phyloP scores from a whole-genome alignment of 2,113 vertebrate genomes.

The Labeo catla region DNA sequence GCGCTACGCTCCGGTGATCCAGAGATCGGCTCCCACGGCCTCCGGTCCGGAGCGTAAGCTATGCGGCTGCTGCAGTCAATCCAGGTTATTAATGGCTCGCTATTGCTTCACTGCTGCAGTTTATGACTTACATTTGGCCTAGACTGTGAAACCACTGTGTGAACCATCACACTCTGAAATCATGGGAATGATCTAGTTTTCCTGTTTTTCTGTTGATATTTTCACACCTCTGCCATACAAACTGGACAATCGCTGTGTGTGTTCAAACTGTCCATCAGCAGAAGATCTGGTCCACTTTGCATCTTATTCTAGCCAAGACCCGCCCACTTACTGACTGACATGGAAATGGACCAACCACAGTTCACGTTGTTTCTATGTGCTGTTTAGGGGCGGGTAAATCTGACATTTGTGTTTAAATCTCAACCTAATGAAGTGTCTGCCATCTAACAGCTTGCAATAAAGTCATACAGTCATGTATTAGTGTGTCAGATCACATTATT shows the following conservation, averaged over 20 bases:
- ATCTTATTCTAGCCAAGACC: neutral
- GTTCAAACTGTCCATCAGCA: neutral
- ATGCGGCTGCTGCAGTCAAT: slow-evolving; percentile 8
- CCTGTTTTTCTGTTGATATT: neutral
- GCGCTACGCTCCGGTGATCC: no score
- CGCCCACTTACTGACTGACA: neutral
- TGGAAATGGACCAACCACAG: neutral
- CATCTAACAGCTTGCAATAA: neutral
- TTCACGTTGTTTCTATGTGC: neutral
- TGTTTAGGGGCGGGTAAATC: neutral
- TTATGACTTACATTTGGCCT: no score
- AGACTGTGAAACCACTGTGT: neutral
- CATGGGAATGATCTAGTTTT: neutral
- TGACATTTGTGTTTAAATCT: neutral
- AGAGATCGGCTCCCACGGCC: slow-evolving; percentile 40
- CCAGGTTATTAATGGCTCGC: neutral
- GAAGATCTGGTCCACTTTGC: neutral
- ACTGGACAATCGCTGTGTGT: neutral
- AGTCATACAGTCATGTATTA: neutral
- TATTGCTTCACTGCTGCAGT: neutral
- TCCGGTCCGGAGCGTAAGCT: neutral
- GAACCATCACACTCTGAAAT: neutral
- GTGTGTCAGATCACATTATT: neutral
- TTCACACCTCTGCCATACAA: neutral
- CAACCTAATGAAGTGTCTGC: neutral